Conservation (phyloP, 1,140 invertebrate species). For the Trachymyrmex septentrionalis region DNA sequence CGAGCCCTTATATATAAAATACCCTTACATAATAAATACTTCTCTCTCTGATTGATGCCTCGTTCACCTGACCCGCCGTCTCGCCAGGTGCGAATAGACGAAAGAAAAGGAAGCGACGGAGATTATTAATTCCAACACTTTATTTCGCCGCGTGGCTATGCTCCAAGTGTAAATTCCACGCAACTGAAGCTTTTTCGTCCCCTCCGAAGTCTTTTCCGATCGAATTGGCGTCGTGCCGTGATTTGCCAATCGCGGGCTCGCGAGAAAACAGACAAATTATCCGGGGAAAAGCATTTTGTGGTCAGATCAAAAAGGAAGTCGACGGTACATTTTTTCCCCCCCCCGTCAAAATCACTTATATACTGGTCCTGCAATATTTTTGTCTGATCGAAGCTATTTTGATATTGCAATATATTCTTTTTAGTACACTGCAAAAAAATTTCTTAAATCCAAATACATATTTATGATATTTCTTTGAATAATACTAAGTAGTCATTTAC, state of each 20-base stretch:
- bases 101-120: constrained; percentile 57
- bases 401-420: background rate
- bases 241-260: constrained; percentile 22
- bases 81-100: constrained; percentile 63
- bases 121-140: constrained; percentile 74
- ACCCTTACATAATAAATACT: constrained; percentile 64
- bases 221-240: constrained; percentile 31
- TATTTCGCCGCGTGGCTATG: constrained; percentile 66
- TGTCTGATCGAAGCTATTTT: background rate
- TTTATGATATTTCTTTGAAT: too few species aligned
- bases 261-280: background rate
- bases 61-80: constrained; percentile 60
- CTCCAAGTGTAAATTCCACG: constrained; percentile 73
- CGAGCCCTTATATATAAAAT: too few species aligned
- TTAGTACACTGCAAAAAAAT: background rate
- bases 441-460: too few species aligned
- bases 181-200: constrained; percentile 55
- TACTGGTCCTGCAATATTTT: background rate
- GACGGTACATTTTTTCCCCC: constrained; percentile 32
- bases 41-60: constrained; percentile 67
- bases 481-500: too few species aligned
- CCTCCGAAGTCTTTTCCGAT: constrained; percentile 57
- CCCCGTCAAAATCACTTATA: background rate
- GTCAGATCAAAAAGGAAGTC: constrained; percentile 37
- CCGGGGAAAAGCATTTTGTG: background rate